Evolutionary conservation across 2,797 vertebrate genomes (phyloP), one percentile per base, ranked within the genome.

Genomic region (Intellagama lesueurii): DNA sequence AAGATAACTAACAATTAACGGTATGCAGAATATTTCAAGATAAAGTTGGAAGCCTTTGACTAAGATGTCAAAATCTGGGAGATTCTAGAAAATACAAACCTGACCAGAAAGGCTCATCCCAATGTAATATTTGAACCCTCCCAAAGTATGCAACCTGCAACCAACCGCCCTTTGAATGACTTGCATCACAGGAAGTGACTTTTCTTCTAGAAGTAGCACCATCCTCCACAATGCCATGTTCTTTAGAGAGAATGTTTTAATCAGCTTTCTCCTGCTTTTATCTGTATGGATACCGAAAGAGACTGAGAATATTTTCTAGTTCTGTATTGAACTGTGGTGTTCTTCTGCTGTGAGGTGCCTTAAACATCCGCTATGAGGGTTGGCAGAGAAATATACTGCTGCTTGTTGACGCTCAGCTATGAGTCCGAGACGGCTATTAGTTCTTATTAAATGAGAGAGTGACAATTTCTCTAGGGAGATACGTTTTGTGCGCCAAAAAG

Each of bases 161-260:
- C 35, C 73, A 44, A 35, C 40, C 40, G 40, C 40, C 69, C 30
- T 44, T n/a, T n/a, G 49, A 75, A 44, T 2, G n/a, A 70, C 79
- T 16, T 88, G 79, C 35, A 28, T 82, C 35, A 7, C 17, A 4
- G 30, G 24, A 66, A 66, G 60, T 81, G 26, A 32, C n/a, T 35
- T 64, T 64, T 81, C 30, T 8, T 40, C 40, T 11, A 24, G 22
- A 81, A 81, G 26, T n/a, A 52, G 35, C 7, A 6, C 17, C 56
- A 66, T 5, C 44, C 28, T 64, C 44, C 69, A 3, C 14, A 44
- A 76, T 77, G 68, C 47, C 30, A 26, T 35, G 28, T 73, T 19
- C 76, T 88, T 49, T 16, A 40, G 44, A 81, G 22, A 28, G 69
- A 81, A 81, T 78, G 80, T 75, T 66, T 88, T 78, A 52, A 84